phyloP scores from a whole-genome alignment of 1,140 invertebrate species.

The Leptopilina clavipes region DNA sequence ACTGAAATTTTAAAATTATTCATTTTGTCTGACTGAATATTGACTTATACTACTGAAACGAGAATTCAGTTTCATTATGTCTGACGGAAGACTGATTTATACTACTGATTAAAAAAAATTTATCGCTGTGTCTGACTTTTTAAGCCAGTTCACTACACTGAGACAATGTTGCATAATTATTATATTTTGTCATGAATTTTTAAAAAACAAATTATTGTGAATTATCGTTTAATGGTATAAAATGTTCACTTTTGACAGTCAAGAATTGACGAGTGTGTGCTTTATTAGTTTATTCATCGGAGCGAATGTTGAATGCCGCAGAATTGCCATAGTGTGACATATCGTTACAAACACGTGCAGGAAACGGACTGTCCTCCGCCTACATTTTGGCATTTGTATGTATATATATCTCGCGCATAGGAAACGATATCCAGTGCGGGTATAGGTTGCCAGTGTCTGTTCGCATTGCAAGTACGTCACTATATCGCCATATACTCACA shows the following conservation, averaged over 20 bases:
- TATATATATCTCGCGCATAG: neutral
- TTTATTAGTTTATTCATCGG: conserved; percentile 34
- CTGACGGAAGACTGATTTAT: no score
- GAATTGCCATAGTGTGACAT: conserved; percentile 34
- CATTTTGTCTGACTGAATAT: no score
- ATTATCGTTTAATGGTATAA: neutral
- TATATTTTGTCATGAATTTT: no score
- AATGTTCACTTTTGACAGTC: conserved; percentile 23
- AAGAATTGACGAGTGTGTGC: conserved; percentile 32
- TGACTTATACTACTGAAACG: no score
- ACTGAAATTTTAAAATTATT: no score
- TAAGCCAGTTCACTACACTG: no score
- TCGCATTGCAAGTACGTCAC: neutral
- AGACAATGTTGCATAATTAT: no score
- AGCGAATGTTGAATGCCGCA: conserved; percentile 25
- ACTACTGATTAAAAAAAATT: no score
- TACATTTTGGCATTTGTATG: conserved; percentile 34
- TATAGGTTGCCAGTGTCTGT: conserved; percentile 21
- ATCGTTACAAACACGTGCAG: conserved; percentile 33
- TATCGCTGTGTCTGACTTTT: no score
- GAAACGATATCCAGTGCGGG: conserved; percentile 25
- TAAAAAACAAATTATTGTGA: no score
- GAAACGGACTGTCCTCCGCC: conserved; percentile 34
- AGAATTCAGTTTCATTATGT: no score
- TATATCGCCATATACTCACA: neutral